Conservation (phyloP, 2,797 vertebrate genomes). For the Choloepus didactylus region DNA sequence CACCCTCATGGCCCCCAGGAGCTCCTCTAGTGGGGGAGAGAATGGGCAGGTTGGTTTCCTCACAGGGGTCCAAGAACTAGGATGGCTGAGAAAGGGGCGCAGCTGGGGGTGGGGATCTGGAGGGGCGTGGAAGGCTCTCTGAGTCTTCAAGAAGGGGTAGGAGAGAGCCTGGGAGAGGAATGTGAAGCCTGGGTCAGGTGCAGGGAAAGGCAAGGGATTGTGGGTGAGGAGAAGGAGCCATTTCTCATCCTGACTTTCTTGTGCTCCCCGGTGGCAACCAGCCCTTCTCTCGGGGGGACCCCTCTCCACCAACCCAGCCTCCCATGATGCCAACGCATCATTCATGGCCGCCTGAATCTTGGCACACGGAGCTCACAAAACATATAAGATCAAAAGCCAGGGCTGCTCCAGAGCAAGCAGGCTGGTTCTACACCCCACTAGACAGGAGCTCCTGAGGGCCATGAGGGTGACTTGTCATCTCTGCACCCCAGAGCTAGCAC, state of each 20-base stretch:
- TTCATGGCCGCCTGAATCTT: not conserved
- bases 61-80: not conserved
- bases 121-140: not conserved
- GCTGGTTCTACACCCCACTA: no score
- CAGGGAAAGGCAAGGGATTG: not conserved
- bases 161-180: not conserved
- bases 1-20: not conserved
- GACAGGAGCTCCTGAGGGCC: not conserved
- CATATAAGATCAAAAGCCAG: not conserved
- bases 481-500: not conserved
- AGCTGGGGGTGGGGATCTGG: not conserved
- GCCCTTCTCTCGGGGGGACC: not conserved
- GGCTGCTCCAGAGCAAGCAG: not conserved
- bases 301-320: not conserved
- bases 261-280: not conserved
- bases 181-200: not conserved
- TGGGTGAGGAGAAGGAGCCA: not conserved
- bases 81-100: not conserved
- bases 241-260: not conserved
- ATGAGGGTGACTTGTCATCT: not conserved
- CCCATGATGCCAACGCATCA: not conserved
- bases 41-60: fast-evolving
- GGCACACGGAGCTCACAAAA: not conserved
- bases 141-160: not conserved
- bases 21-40: not conserved